These are phyloP conservation scores for Drosophila navojoa DNA, from an alignment of 1,140 invertebrate species.

Conservation along the genomic window DNA sequence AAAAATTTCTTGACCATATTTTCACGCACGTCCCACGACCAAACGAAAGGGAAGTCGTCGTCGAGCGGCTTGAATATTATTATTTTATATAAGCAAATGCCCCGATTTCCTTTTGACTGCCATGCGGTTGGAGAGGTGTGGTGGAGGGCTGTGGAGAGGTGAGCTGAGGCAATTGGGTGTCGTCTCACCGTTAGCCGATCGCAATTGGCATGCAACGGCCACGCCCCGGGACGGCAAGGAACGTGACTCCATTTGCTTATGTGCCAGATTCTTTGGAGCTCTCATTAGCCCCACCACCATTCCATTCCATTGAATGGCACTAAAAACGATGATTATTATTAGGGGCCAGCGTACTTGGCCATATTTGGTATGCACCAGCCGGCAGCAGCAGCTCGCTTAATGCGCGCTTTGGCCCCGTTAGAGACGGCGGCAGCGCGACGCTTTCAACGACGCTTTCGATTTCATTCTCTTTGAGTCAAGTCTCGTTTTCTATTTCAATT, in stretches of 20 bases:
- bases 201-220: slow-evolving; percentile 70
- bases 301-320: slow-evolving; percentile 50
- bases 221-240: slow-evolving; percentile 26
- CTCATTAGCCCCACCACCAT: slow-evolving; percentile 44
- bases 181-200: slow-evolving; percentile 60
- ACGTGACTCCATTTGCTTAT: slow-evolving; percentile 60
- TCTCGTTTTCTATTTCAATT: slow-evolving; percentile 79
- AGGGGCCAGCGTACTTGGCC: slow-evolving; percentile 19
- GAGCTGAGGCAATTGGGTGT: background rate
- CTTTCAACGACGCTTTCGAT: slow-evolving; percentile 78
- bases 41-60: slow-evolving; percentile 81
- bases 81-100: slow-evolving; percentile 78
- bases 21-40: slow-evolving; percentile 69
- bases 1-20: slow-evolving; percentile 79
- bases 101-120: slow-evolving; percentile 53
- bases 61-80: slow-evolving; percentile 62
- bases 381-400: slow-evolving; percentile 62
- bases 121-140: background rate
- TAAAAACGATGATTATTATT: slow-evolving; percentile 51
- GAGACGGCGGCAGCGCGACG: slow-evolving; percentile 36
- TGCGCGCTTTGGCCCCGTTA: slow-evolving; percentile 74
- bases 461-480: slow-evolving; percentile 64
- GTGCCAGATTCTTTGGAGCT: slow-evolving; percentile 68
- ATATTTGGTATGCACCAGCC: slow-evolving; percentile 69
- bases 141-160: too few species aligned